Evolutionary conservation across 2,888 invertebrate genomes (phyloP), one percentile per base, ranked within the genome.

Genomic region (Drosophila picticornis): DNA sequence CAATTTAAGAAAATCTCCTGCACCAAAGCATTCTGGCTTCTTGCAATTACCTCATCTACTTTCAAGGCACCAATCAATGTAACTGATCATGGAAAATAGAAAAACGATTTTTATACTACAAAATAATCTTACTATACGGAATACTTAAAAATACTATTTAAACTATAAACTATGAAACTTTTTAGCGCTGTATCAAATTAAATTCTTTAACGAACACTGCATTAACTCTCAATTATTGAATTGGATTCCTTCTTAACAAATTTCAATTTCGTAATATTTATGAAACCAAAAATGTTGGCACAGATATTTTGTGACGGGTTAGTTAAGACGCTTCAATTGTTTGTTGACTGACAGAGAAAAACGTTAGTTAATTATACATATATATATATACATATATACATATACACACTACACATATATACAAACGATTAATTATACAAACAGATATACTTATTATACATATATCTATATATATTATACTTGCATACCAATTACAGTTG

Each of bases 11-110:
- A 60, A 58, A 57, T 62, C 68, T 75, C 70, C 64, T 87, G 84
- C 84, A 87, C 88, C 73, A 56, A 77, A 77, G 62, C 74, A 76
- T 87, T 89, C 76, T 80, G 70, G 78, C 90, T 90, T 88, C 67
- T 83, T 80, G 84, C 90, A 87, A 84, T 84, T 83, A 85, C 85
- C 85, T 85, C 90, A 85, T 90, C 88, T 85, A 84, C 83, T 88
- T 90, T 75, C 75, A 77, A 76, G 71, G 90, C 85, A 85, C 85
- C 80, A 88, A 74, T 40, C 51, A 63, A 72, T 60, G 61, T 84
- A 80, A 77, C 80, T 82, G 73, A 84, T 87, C 84, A 78, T 68
- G 67, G 46, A 62, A 68, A 59, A 59, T 62, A 63, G 4, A 34
- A 0, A 65, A 16, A 48, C 32, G 66, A 60, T 69, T 87, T 79